Evolutionary conservation across 2,888 invertebrate species (phyloP), one percentile per base, ranked within the genome.

Genomic region (Tachina lurida): DNA sequence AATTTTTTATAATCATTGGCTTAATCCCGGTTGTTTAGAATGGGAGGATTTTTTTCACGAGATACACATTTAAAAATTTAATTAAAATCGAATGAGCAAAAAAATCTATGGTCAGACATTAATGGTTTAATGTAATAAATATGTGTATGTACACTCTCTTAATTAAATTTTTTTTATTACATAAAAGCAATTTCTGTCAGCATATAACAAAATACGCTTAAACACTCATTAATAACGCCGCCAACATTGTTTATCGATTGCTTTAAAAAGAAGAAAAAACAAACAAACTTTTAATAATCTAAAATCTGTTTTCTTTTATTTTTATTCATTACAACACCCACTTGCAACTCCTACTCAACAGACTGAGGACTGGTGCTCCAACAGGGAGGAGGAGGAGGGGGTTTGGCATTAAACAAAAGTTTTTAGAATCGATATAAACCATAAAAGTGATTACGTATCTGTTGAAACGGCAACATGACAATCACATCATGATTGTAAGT

Each of bases 361-460:
- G 31, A 31, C 31, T 31, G 31, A 70, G 62, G 31, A 70, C 70
- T 70, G 62, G 78, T 78, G 12, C 56, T 17, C 49, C 52, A 31
- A 68, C 31, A 31, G 31, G 31, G 31, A 45, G 19, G 19, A 17
- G 10, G n/a, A n/a, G n/a, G n/a, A n/a, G n/a, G n/a, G 31, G 19
- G 63, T n/a, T 62, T 17, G 15, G 9, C 62, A 45, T 65, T 9
- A 31, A 43, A 67, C 45, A 68, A 47, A 19, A 56, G 41, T 75
- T 68, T 47, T 70, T n/a, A 52, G 19, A 78, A 82, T 85, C 81
- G 77, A 85, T 82, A 74, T 65, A 58, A 67, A 56, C 65, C 60
- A 74, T 77, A 43, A 74, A 60, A 78, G 70, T 63, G 82, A 85
- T 82, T 74, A 85, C 81, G 78, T 74, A 82, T 77, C 77, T 78